A percentile compares a stretch with the other conserved stretches of the same genome.
phyloP scores from a whole-genome alignment of 2,797 vertebrate species.

The Anas georgica region DNA sequence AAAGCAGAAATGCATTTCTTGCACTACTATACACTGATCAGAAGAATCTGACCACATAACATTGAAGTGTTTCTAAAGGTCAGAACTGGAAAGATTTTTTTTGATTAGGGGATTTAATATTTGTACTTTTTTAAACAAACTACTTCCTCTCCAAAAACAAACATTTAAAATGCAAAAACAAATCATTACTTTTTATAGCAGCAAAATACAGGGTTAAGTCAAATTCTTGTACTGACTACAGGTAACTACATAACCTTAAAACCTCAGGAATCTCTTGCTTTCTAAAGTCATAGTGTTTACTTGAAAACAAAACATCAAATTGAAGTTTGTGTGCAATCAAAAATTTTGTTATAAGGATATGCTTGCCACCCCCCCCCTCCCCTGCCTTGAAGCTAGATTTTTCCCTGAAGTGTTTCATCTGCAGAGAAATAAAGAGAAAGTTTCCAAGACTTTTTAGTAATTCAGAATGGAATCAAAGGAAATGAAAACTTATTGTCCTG shows the following conservation, averaged over 20 bases:
- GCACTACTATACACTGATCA: neutral
- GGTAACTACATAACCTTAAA: neutral
- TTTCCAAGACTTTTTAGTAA: neutral
- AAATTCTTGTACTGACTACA: neutral
- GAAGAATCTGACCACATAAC: neutral
- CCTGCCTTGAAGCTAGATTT: neutral
- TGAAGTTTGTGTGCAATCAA: neutral
- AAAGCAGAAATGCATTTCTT: neutral
- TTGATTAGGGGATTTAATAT: neutral
- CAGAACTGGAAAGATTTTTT: neutral
- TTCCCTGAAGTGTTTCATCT: neutral
- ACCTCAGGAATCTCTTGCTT: neutral
- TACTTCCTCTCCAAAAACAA: neutral
- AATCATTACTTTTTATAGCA: neutral
- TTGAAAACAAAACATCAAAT: neutral
- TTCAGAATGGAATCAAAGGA: neutral
- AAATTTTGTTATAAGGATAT: neutral
- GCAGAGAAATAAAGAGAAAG: neutral
- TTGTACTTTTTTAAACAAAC: neutral
- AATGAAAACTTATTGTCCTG: neutral
- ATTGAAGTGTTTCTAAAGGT: neutral
- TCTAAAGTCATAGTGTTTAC: neutral
- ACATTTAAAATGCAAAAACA: neutral
- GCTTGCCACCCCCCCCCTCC: rapidly evolving
- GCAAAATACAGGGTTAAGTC: neutral